Conservation (phyloP, 2,797 vertebrate genomes). For the Craterocephalus amniculus region DNA sequence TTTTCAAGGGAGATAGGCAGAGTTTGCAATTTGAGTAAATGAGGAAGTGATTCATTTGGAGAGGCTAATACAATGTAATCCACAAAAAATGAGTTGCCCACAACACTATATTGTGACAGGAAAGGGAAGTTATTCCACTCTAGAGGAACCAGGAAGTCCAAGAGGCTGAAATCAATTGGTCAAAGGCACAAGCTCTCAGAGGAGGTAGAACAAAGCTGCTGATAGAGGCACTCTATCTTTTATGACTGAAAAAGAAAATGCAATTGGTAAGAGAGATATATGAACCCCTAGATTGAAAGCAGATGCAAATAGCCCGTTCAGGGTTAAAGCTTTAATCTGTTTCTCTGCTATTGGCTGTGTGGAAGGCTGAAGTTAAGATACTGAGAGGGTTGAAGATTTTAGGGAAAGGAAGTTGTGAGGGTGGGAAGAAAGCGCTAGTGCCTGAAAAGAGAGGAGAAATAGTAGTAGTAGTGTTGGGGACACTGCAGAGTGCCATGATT, state of each 20-base stretch:
- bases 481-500: constrained; percentile 59
- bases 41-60: constrained; percentile 47
- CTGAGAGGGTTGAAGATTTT: constrained; percentile 15
- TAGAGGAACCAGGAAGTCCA: not conserved
- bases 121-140: constrained; percentile 19
- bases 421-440: constrained; percentile 45
- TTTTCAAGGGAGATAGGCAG: too few relatives aligned
- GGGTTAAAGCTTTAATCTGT: constrained; percentile 76
- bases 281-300: constrained; percentile 77
- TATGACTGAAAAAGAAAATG: constrained; percentile 55
- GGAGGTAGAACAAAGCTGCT: not conserved
- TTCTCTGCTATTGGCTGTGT: constrained; percentile 34
- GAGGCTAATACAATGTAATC: constrained; percentile 28
- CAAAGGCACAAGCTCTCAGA: not conserved
- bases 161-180: constrained; percentile 2
- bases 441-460: constrained; percentile 21
- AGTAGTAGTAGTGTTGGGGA: constrained; percentile 54
- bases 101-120: not conserved
- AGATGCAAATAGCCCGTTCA: constrained; percentile 81
- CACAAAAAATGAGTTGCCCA: constrained; percentile 8
- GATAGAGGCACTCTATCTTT: constrained; percentile 20
- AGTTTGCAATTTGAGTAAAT: constrained; percentile 23
- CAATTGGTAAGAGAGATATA: constrained; percentile 56
- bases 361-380: constrained; percentile 50
- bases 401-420: constrained; percentile 12